These are phyloP conservation scores for Automeris io DNA, from an alignment of 2,888 invertebrate genomes.

Conservation along the genomic window DNA sequence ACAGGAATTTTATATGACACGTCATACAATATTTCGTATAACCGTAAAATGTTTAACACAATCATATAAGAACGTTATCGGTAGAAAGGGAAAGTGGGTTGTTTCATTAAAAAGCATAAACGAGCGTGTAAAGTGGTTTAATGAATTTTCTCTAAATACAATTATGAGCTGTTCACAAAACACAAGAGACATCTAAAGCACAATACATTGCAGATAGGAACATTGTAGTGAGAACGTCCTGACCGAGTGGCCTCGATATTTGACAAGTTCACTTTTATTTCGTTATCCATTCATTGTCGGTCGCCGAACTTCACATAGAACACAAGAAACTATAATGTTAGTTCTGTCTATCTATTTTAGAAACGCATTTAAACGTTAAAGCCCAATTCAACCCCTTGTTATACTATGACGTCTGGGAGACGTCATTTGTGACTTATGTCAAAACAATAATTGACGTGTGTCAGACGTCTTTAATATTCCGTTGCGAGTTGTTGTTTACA, in stretches of 20 bases:
- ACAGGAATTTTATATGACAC: too few relatives aligned
- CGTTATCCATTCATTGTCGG: conserved; percentile 21
- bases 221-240: conserved; percentile 21
- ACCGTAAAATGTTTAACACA: too few relatives aligned
- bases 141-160: background rate
- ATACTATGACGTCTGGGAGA: too few relatives aligned
- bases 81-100: background rate
- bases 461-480: too few relatives aligned
- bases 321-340: too few relatives aligned
- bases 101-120: background rate
- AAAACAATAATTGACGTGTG: too few relatives aligned
- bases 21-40: too few relatives aligned
- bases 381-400: too few relatives aligned
- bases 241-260: conserved; percentile 31
- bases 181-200: background rate
- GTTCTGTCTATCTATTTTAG: too few relatives aligned
- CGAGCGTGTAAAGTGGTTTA: background rate
- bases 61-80: background rate
- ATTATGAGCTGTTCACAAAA: conserved; percentile 1
- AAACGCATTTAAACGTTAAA: too few relatives aligned
- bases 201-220: background rate
- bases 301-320: conserved; percentile 14
- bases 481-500: too few relatives aligned
- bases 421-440: too few relatives aligned
- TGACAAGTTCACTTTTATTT: conserved; percentile 22